A percentile compares a stretch with the other conserved stretches of the same genome.
phyloP scores from a whole-genome alignment of 2,888 invertebrate genomes.

The Epistrophella euchroma region DNA sequence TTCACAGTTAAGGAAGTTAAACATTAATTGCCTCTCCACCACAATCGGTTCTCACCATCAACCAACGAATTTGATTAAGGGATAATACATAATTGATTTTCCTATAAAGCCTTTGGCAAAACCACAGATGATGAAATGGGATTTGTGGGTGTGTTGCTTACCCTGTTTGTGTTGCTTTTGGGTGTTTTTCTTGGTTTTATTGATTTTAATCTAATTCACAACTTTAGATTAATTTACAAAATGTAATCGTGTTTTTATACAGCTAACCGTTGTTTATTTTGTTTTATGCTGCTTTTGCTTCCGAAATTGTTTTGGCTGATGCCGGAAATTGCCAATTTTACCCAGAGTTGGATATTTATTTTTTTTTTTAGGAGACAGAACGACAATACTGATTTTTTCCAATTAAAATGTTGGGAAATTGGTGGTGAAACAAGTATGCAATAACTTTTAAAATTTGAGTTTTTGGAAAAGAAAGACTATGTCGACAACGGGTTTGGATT shows the following conservation, averaged over 20 bases:
- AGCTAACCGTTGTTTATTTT: not conserved
- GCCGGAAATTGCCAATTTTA: not conserved
- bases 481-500: too few species aligned
- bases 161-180: not conserved
- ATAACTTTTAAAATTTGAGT: too few species aligned
- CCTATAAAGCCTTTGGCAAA: slow-evolving; percentile 16
- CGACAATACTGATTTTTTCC: not conserved
- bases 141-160: slow-evolving; percentile 5
- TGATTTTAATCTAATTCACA: slow-evolving; percentile 30
- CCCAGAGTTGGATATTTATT: not conserved
- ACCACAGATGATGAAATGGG: slow-evolving; percentile 16
- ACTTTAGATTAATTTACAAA: slow-evolving; percentile 15
- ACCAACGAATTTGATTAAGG: slow-evolving; percentile 20
- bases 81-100: slow-evolving; percentile 30
- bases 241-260: not conserved
- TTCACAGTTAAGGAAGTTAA: slow-evolving; percentile 16
- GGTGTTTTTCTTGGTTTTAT: slow-evolving; percentile 4
- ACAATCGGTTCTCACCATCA: slow-evolving; percentile 2
- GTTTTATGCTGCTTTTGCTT: not conserved
- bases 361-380: not conserved
- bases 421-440: not conserved
- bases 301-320: not conserved
- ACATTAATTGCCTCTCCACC: slow-evolving; percentile 15
- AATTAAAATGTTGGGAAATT: not conserved
- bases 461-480: too few species aligned